phyloP scores from a whole-genome alignment of 2,113 vertebrate species.

The Nothoprocta perdicaria region DNA sequence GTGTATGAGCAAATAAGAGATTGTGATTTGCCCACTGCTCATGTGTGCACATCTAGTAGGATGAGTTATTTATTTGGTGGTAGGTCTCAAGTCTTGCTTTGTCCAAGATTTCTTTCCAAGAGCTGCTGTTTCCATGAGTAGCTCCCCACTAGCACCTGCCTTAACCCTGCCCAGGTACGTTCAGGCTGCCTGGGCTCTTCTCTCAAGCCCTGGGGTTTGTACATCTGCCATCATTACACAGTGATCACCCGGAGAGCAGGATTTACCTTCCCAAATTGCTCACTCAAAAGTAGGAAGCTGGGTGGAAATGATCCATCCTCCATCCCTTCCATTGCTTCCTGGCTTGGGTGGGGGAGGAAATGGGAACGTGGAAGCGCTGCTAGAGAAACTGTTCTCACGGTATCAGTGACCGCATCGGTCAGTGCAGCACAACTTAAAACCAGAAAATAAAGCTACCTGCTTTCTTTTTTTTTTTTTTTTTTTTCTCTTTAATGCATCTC shows the following conservation, averaged over 20 bases:
- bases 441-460: neutral
- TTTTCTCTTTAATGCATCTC: neutral
- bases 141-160: neutral
- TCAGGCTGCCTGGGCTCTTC: neutral
- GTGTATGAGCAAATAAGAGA: neutral
- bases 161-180: neutral
- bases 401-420: neutral
- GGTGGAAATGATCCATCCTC: conserved; percentile 60
- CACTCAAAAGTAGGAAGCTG: conserved; percentile 36
- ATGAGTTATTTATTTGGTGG: neutral
- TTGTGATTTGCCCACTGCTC: neutral
- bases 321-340: conserved; percentile 64
- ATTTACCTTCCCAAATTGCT: conserved; percentile 56
- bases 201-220: neutral
- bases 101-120: neutral
- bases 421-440: neutral
- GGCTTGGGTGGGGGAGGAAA: conserved; percentile 62
- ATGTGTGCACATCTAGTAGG: neutral
- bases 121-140: neutral
- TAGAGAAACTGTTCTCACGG: conserved; percentile 11
- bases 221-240: neutral
- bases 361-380: conserved; percentile 3
- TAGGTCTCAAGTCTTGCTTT: neutral
- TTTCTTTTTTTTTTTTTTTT: no score
- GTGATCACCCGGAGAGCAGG: conserved; percentile 37